Evolutionary conservation across 2,888 invertebrate genomes (phyloP).

Genomic region (Orthonevra nobilis): DNA sequence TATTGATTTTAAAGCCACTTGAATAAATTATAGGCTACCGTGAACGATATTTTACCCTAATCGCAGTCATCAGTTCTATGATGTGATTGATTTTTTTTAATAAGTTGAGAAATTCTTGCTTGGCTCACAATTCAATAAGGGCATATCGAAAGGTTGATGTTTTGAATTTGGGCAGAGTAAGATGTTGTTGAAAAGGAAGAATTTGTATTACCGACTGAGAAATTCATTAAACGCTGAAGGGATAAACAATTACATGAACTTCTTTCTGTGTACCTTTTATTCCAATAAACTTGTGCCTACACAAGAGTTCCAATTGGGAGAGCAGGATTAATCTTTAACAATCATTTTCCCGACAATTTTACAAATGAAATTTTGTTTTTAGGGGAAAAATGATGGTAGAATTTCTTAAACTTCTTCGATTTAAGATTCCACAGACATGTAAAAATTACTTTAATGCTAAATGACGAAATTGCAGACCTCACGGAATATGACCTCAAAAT

Average conservation of each 20-base stretch:
- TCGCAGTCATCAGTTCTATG: constrained; percentile 54
- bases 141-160: constrained; percentile 52
- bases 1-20: constrained; percentile 64
- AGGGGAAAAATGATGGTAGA: too few relatives aligned
- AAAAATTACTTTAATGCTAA: too few relatives aligned
- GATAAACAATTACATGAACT: not conserved
- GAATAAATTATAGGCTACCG: constrained; percentile 60
- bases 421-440: too few relatives aligned
- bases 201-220: constrained; percentile 37
- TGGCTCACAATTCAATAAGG: constrained; percentile 59
- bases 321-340: too few relatives aligned
- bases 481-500: too few relatives aligned
- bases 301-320: too few relatives aligned
- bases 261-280: too few relatives aligned
- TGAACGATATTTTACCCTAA: constrained; percentile 51
- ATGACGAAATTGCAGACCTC: too few relatives aligned
- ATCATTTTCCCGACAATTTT: too few relatives aligned
- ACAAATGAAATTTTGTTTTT: too few relatives aligned
- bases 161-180: constrained; percentile 40
- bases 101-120: constrained; percentile 43
- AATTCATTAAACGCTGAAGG: not conserved
- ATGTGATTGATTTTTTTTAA: constrained; percentile 56
- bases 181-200: constrained; percentile 39
- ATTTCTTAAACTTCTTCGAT: too few relatives aligned
- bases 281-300: too few relatives aligned